phyloP scores from a whole-genome alignment of 2,113 vertebrate genomes.

The Myodes glareolus region DNA sequence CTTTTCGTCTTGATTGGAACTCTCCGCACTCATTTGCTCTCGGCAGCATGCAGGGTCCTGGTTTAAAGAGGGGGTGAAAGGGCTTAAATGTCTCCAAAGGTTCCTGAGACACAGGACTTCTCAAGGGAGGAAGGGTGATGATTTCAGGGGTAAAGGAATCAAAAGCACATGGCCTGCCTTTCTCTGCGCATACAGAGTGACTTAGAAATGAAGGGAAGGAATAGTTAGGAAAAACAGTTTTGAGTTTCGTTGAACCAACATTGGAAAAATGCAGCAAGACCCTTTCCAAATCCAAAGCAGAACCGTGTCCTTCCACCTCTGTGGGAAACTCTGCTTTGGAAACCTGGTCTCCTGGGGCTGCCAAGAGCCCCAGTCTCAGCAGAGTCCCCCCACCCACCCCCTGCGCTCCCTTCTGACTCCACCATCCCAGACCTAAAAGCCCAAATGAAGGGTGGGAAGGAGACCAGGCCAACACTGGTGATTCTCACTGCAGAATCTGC shows the following conservation, averaged over 20 bases:
- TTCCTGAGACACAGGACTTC: conserved; percentile 63
- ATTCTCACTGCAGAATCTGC: not conserved
- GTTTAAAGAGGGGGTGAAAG: conserved; percentile 57
- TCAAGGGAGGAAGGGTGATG: conserved; percentile 62
- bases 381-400: accelerated
- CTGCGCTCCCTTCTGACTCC: not conserved
- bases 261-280: conserved; percentile 73
- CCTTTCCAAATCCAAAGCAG: conserved; percentile 75
- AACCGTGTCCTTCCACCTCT: conserved; percentile 66
- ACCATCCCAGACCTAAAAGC: not conserved
- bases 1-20: conserved; percentile 66
- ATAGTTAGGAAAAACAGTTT: conserved; percentile 65
- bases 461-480: not conserved
- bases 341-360: conserved; percentile 55
- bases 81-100: conserved; percentile 69
- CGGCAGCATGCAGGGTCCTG: conserved; percentile 49
- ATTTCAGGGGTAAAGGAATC: conserved; percentile 69
- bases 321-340: conserved; percentile 73
- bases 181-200: conserved; percentile 38
- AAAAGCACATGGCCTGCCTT: conserved; percentile 73
- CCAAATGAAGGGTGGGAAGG: not conserved
- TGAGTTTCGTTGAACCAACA: conserved; percentile 75
- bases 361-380: not conserved
- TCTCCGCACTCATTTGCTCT: conserved; percentile 21
- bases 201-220: conserved; percentile 65